These are phyloP conservation scores for Drosophila subpulchrella DNA, from an alignment of 1,140 invertebrate species.

Conservation along the genomic window DNA sequence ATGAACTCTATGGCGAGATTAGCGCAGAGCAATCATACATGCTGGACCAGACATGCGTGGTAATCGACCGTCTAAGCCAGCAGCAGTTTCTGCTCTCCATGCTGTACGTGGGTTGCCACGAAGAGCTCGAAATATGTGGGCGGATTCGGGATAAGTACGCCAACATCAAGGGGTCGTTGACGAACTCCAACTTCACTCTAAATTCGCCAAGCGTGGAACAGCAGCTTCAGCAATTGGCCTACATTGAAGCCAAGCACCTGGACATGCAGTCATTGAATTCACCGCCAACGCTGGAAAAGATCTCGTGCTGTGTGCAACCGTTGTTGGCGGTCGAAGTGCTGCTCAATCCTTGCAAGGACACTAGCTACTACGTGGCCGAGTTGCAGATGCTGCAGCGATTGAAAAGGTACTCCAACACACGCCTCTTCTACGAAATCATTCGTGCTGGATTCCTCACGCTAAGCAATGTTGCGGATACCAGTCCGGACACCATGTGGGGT, in stretches of 20 bases:
- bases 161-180: constrained; percentile 69
- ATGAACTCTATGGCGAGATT: constrained; percentile 85
- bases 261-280: constrained; percentile 63
- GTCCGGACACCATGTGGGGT: constrained; percentile 94
- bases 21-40: constrained; percentile 87
- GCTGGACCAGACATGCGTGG: constrained; percentile 88
- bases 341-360: constrained; percentile 91
- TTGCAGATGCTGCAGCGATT: constrained; percentile 92
- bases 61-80: constrained; percentile 89
- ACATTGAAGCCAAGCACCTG: constrained; percentile 73
- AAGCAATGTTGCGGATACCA: constrained; percentile 88
- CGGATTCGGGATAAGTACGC: constrained; percentile 71
- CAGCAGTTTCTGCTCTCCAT: constrained; percentile 92
- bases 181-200: constrained; percentile 69
- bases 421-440: constrained; percentile 95
- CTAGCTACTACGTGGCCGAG: constrained; percentile 91
- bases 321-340: constrained; percentile 90
- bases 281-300: constrained; percentile 86
- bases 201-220: constrained; percentile 55
- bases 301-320: constrained; percentile 91
- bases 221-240: constrained; percentile 74
- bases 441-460: constrained; percentile 95
- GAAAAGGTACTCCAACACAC: constrained; percentile 89
- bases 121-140: constrained; percentile 85
- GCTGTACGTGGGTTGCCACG: constrained; percentile 91